Conservation (phyloP, 2,888 invertebrate species). For the Drosophila prostipennis region DNA sequence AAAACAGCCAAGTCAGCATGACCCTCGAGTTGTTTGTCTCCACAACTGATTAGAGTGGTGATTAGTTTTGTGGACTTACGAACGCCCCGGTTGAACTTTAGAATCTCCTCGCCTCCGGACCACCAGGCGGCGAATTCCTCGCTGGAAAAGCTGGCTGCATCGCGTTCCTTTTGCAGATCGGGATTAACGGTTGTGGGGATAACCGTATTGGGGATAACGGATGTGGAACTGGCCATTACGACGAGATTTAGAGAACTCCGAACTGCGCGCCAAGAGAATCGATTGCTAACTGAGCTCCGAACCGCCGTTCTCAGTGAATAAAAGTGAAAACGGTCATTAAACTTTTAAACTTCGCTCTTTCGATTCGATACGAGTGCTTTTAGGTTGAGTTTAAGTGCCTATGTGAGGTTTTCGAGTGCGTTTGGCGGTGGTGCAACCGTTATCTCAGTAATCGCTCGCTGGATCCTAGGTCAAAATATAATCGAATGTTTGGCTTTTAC, state of each 20-base stretch:
- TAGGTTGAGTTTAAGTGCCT: background rate
- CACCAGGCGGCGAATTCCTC: conserved; percentile 90
- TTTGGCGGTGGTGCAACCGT: background rate
- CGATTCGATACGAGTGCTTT: background rate
- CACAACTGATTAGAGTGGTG: conserved; percentile 14
- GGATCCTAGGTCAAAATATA: background rate
- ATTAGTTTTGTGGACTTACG: conserved; percentile 53
- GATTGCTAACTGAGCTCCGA: conserved; percentile 10
- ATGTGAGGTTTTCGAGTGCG: background rate
- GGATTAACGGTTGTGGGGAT: conserved; percentile 85
- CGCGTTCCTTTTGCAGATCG: conserved; percentile 89
- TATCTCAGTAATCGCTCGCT: conserved; percentile 1
- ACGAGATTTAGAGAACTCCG: background rate
- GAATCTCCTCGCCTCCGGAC: conserved; percentile 89
- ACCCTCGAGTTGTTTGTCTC: conserved; percentile 9
- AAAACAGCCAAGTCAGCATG: conserved; percentile 53
- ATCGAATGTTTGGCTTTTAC: background rate
- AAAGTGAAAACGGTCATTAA: conserved; percentile 22
- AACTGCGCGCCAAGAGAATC: conserved; percentile 22
- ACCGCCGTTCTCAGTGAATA: background rate
- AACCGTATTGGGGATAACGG: conserved; percentile 53
- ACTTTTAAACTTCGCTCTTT: conserved; percentile 28
- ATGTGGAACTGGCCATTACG: conserved; percentile 47
- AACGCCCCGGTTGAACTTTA: conserved; percentile 54
- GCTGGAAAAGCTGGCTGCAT: conserved; percentile 89